Evolutionary conservation across 2,888 invertebrate species (phyloP), one percentile per base, ranked within the genome.

Genomic region (Dasysyrphus tricinctus): DNA sequence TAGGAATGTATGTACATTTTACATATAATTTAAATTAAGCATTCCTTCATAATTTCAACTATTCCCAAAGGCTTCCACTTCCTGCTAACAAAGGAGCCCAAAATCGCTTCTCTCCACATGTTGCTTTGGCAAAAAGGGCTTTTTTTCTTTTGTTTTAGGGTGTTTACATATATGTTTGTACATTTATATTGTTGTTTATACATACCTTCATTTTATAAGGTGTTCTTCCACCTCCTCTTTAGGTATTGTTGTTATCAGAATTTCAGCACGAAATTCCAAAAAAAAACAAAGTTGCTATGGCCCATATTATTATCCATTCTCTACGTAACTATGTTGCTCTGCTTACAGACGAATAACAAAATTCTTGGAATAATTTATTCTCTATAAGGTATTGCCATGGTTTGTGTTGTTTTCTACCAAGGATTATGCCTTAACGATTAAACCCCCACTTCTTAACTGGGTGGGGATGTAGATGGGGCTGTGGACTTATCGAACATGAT

Each of bases 301-400:
- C 37, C 65, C 44, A 59, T 63, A 59, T 63, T 54, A 51, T 69
- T 51, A 69, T 56, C 14, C 67, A n/a, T 32, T 42, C 59, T 32
- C 19, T 9, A 12, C 51, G 29, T 47, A 37, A 34, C 34, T 16
- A 14, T 49, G 70, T 56, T 59, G 74, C 42, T 57, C 16, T 56
- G 67, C 67, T 54, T 67, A 67, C 57, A 57, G 57, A 32, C 59
- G 44, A 51, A 59, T 59, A 32, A 67, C 42, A 80, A 80, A 74
- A 67, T 72, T 78, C 72, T 54, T 39, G 47, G 39, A 78, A 78
- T 79, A 56, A 79, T 72, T 54, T 79, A 72, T 72, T 61, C 61
- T 70, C 19, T 70, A 19, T 29, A 54, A 49, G 32, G 14, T 37
- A 76, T 67, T 70, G 42, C 61, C 51, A 61, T 61, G 78, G 73